A percentile compares a stretch with the other conserved stretches of the same genome.
Evolutionary conservation across 2,888 invertebrate species (phyloP).

Genomic region (Andrena fulva): DNA sequence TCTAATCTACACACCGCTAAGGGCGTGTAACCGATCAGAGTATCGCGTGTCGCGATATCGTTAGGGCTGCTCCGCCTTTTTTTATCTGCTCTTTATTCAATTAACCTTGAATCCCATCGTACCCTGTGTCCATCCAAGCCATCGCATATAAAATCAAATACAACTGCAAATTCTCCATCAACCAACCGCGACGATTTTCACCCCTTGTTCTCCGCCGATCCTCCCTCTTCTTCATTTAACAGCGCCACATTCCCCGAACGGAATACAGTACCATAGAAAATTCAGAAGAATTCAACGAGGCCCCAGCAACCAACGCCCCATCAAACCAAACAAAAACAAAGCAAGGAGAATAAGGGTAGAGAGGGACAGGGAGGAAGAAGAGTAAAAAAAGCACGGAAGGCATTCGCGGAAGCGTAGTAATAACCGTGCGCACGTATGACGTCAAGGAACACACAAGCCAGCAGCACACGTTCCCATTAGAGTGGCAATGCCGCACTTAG

Average conservation of each 20-base stretch:
- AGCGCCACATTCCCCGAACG: background rate
- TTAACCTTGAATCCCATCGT: conserved; percentile 39
- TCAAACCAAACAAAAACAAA: background rate
- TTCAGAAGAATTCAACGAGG: background rate
- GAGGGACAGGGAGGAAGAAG: no score
- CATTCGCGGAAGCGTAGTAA: conserved; percentile 40
- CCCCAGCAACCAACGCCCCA: background rate
- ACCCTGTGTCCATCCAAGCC: background rate
- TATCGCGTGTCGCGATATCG: conserved; percentile 60
- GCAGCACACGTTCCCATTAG: conserved; percentile 55
- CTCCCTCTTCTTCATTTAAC: background rate
- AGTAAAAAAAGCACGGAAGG: conserved; percentile 6
- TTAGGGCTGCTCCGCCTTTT: conserved; percentile 49
- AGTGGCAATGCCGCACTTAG: conserved; percentile 62
- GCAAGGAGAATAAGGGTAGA: background rate
- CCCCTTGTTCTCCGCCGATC: background rate
- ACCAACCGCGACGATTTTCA: background rate
- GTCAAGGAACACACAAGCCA: conserved; percentile 45
- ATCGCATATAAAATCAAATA: background rate
- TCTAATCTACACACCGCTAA: conserved; percentile 10
- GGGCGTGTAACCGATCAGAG: conserved; percentile 47
- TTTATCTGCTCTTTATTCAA: conserved; percentile 50
- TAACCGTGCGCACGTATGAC: conserved; percentile 52
- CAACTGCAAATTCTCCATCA: background rate
- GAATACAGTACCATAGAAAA: background rate